phyloP scores from a whole-genome alignment of 2,888 invertebrate species.

The Lomographa bimaculata region DNA sequence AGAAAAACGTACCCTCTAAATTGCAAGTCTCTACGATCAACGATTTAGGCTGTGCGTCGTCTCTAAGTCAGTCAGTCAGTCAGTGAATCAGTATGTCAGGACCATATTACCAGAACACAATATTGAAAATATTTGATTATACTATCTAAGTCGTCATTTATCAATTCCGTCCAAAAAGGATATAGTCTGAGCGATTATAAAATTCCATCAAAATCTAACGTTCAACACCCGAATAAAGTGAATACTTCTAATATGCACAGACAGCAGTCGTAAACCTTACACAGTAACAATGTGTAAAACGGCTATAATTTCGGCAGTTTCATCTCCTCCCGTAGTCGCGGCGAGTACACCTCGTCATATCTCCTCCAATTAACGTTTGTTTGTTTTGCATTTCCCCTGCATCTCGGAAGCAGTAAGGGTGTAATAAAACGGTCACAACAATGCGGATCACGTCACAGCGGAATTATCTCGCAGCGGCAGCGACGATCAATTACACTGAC shows the following conservation, averaged over 20 bases:
- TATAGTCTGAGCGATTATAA: no score
- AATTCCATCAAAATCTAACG: no score
- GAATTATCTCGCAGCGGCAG: conserved; percentile 75
- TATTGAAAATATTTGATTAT: no score
- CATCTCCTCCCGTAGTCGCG: conserved; percentile 8
- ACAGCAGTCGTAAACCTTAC: neutral
- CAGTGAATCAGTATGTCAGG: no score
- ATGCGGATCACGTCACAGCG: conserved; percentile 78
- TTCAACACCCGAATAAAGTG: no score
- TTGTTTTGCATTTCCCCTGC: conserved; percentile 70
- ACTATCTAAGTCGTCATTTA: no score
- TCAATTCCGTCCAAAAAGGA: no score
- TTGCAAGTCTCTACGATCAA: no score
- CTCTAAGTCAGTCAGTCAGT: no score
- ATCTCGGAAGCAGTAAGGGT: conserved; percentile 52
- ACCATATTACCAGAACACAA: no score
- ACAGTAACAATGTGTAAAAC: conserved; percentile 13
- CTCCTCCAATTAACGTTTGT: conserved; percentile 58
- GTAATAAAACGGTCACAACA: conserved; percentile 69
- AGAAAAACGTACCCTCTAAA: no score
- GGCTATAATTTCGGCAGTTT: conserved; percentile 6
- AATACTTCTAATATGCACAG: neutral
- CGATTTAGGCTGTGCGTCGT: no score
- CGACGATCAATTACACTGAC: conserved; percentile 78
- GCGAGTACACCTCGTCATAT: conserved; percentile 48